Conservation (phyloP, 2,888 invertebrate species). For the Polymixis lichenea region DNA sequence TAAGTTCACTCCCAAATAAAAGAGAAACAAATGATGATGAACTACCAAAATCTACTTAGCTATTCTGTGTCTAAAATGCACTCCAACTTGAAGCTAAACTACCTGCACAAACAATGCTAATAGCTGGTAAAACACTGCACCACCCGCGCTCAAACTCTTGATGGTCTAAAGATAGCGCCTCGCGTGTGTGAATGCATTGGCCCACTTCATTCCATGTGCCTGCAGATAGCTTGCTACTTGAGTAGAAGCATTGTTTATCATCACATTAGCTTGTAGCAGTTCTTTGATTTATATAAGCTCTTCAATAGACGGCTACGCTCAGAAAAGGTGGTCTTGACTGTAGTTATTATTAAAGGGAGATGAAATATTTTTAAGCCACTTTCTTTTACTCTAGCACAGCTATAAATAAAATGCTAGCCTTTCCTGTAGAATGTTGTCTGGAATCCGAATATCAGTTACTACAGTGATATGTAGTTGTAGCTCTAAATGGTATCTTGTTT, state of each 20-base stretch:
- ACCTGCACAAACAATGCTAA: constrained; percentile 51
- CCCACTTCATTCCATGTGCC: constrained; percentile 56
- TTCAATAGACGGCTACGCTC: not conserved
- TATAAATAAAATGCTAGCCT: not conserved
- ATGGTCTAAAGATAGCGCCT: constrained; percentile 37
- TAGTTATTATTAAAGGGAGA: not conserved
- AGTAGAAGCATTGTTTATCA: constrained; percentile 38
- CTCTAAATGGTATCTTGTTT: constrained; percentile 28
- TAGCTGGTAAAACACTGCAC: constrained; percentile 44
- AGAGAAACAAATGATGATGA: constrained; percentile 18
- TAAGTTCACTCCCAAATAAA: constrained; percentile 20
- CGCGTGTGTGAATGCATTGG: constrained; percentile 60
- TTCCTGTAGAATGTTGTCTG: not conserved
- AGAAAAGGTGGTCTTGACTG: not conserved
- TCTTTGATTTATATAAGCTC: constrained; percentile 6
- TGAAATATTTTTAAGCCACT: not conserved
- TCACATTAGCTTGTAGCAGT: constrained; percentile 14
- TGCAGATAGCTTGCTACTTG: constrained; percentile 31
- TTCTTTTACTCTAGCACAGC: not conserved
- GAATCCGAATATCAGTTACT: not conserved
- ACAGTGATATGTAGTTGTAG: not conserved
- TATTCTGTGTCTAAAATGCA: constrained; percentile 30
- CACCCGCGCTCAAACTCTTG: constrained; percentile 33
- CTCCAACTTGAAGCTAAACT: constrained; percentile 23
- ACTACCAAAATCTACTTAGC: constrained; percentile 13